Evolutionary conservation across 2,888 invertebrate genomes (phyloP), one percentile per base, ranked within the genome.

Genomic region (Alloscopus bannaensis): DNA sequence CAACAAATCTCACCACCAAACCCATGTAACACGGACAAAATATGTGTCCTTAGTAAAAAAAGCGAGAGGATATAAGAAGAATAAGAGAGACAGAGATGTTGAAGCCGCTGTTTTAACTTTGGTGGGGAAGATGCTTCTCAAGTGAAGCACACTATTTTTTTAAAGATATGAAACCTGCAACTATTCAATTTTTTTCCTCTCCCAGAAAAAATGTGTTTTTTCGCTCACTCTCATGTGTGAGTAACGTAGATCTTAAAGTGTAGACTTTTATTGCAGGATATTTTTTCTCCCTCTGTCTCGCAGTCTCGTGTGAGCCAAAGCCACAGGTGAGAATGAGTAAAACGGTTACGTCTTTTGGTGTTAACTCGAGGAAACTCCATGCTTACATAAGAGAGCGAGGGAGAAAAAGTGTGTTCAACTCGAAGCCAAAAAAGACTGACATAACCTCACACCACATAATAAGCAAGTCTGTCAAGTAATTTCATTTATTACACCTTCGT

Each of bases 401-500:
- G n/a, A 29, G 29, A 45, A 45, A 22, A 57, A 57, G 8, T 11
- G 4, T 29, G 26, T 28, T 28, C 8, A 57, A 8, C 2, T 18
- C 29, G 4, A n/a, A 75, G 65, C 65, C 65, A 50, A 71, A 64
- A 77, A 45, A 69, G 69, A 73, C 80, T 80, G 70, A 80, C 80
- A 75, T 80, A 80, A 80, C 80, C 80, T 80, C 80, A 80, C 80
- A 80, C 80, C 80, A 80, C 75, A 80, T 80, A 80, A 80, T 71
- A 80, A 70, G 60, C 66, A 26, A 79, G 72, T 60, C 79, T 72
- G 79, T 79, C 71, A 79, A 79, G 79, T 79, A 79, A 72, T 79
- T 79, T 79, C 79, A 79, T 79, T 79, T 79, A 79, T 79, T 79
- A 79, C 72, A 72, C 79, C 72, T 79, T 79, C 55, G 70, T 70